Percentiles rank a stretch among this genome's conserved stretches.
Conservation (phyloP, 2,888 invertebrate species). For the Diaprepes abbreviatus region DNA sequence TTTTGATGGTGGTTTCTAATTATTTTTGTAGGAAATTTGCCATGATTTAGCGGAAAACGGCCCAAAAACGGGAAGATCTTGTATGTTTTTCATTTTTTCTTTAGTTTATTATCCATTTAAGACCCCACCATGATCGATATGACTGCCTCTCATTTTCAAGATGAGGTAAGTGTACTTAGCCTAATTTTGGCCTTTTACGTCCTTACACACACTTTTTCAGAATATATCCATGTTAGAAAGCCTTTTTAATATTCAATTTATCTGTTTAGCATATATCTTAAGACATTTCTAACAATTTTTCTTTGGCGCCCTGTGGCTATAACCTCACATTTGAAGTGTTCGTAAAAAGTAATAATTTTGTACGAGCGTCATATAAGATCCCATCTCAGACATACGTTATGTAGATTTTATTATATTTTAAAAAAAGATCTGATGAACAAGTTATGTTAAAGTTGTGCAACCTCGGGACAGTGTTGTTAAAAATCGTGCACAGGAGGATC, state of each 20-base stretch:
- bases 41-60: slow-evolving; percentile 21
- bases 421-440: neutral
- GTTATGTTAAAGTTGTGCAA: neutral
- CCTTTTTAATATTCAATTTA: neutral
- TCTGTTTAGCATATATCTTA: neutral
- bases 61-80: neutral
- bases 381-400: neutral
- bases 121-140: slow-evolving; percentile 24
- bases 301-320: slow-evolving; percentile 17
- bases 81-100: slow-evolving; percentile 5
- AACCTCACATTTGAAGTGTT: slow-evolving; percentile 20
- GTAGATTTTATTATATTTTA: neutral
- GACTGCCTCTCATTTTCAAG: slow-evolving; percentile 27
- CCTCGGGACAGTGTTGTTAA: neutral
- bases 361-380: neutral
- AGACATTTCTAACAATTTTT: neutral
- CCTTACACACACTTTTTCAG: neutral
- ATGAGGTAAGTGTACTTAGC: slow-evolving; percentile 15
- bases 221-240: neutral
- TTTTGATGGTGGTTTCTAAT: slow-evolving; percentile 2
- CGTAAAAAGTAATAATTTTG: neutral
- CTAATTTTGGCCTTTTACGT: neutral
- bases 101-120: neutral
- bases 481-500: neutral
- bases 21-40: neutral